These are phyloP conservation scores for Pseudomugil tenellus DNA, from an alignment of 2,797 vertebrate genomes.

Conservation along the genomic window DNA sequence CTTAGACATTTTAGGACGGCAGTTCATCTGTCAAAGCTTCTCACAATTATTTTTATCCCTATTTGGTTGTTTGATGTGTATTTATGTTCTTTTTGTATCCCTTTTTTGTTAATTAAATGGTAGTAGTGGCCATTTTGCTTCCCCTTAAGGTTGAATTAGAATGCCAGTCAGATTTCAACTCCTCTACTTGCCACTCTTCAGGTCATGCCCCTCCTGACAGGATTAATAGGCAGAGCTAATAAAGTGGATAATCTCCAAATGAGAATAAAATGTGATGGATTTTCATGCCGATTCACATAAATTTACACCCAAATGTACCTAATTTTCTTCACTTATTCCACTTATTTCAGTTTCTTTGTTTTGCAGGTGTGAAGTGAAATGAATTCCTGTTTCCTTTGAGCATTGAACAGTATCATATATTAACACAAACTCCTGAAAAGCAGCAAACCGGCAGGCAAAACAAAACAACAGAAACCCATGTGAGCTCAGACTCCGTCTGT, in stretches of 20 bases:
- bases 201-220: slow-evolving; percentile 12
- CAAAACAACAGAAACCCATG: slow-evolving; percentile 15
- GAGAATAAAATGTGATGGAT: slow-evolving; percentile 35
- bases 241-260: slow-evolving; percentile 48
- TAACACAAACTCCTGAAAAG: neutral
- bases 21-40: too few species aligned
- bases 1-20: too few species aligned
- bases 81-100: neutral
- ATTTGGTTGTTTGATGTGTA: neutral
- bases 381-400: neutral
- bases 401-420: neutral
- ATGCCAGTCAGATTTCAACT: neutral
- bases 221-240: slow-evolving; percentile 47
- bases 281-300: neutral
- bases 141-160: neutral
- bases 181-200: neutral
- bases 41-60: neutral
- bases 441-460: neutral
- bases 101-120: too few species aligned
- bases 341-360: too few species aligned
- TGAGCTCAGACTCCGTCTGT: slow-evolving; percentile 29
- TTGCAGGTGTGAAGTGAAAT: neutral
- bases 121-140: slow-evolving; percentile 5
- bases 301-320: neutral
- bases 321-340: too few species aligned